phyloP scores from a whole-genome alignment of 1,140 invertebrate species.

The Nephotettix cincticeps region DNA sequence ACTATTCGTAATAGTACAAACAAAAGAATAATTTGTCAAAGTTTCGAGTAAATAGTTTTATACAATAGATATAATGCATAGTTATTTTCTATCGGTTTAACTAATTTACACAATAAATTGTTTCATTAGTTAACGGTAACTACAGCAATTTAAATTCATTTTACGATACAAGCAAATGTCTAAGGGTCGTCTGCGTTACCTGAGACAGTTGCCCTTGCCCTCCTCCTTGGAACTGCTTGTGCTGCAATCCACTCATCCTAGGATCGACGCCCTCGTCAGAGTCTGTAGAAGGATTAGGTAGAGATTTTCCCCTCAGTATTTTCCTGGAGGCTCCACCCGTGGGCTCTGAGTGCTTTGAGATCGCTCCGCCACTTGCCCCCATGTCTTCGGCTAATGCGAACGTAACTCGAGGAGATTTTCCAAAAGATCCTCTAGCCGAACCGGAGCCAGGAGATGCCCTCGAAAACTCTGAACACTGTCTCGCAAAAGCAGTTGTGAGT shows the following conservation, averaged over 20 bases:
- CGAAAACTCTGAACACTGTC: conserved; percentile 31
- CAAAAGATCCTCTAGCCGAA: conserved; percentile 39
- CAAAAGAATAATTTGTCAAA: too few species aligned
- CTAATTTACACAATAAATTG: too few species aligned
- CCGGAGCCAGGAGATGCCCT: conserved; percentile 29
- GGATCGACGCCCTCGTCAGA: conserved; percentile 12
- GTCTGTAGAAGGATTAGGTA: background rate
- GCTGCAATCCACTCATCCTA: conserved; percentile 7
- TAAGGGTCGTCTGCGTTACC: too few species aligned
- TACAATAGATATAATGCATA: too few species aligned
- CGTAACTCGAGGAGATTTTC: conserved; percentile 41
- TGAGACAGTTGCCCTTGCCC: background rate
- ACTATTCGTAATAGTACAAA: too few species aligned
- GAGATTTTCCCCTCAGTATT: conserved; percentile 10
- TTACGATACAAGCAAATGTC: too few species aligned
- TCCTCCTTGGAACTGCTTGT: conserved; percentile 15
- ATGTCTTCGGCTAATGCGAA: conserved; percentile 41
- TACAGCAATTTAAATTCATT: too few species aligned
- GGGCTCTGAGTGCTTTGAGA: conserved; percentile 5
- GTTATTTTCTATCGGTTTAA: too few species aligned
- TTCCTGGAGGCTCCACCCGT: conserved; percentile 24
- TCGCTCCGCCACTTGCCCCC: conserved; percentile 34
- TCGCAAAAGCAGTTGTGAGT: conserved; percentile 28
- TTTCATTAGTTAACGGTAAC: too few species aligned
- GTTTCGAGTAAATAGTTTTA: too few species aligned